Evolutionary conservation across 2,888 invertebrate genomes (phyloP).

Genomic region (Caenorhabditis uteleia): DNA sequence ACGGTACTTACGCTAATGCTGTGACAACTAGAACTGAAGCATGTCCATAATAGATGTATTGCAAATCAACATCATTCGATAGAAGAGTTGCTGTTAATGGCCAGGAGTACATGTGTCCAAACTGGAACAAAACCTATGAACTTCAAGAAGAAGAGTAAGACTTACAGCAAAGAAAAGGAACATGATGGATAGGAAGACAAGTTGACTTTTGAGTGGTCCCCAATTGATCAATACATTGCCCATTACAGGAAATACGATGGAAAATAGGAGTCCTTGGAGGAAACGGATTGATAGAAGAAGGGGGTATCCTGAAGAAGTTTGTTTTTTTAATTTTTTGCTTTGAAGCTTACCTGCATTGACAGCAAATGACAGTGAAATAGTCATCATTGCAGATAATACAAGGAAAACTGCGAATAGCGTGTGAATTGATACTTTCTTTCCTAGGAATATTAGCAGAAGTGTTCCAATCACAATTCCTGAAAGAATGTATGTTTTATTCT

Average conservation of each 20-base stretch:
- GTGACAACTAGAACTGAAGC: constrained; percentile 9
- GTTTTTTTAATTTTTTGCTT: constrained; percentile 2
- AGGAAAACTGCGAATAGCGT: constrained; percentile 19
- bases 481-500: not conserved
- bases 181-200: constrained; percentile 51
- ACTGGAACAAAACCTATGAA: constrained; percentile 25
- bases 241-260: constrained; percentile 52
- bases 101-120: constrained; percentile 46
- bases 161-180: constrained; percentile 55
- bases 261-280: constrained; percentile 53
- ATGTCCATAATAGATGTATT: constrained; percentile 29
- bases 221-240: constrained; percentile 57
- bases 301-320: constrained; percentile 9
- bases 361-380: constrained; percentile 1
- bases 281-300: constrained; percentile 41
- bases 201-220: constrained; percentile 62
- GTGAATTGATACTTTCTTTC: constrained; percentile 7
- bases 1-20: constrained; percentile 26
- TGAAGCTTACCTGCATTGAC: not conserved
- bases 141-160: constrained; percentile 4
- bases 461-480: constrained; percentile 16
- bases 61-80: constrained; percentile 25
- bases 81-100: constrained; percentile 38
- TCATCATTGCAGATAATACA: not conserved
- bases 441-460: constrained; percentile 3